These are phyloP conservation scores for Epinephelus moara DNA, from an alignment of 2,113 vertebrate species.

Conservation along the genomic window DNA sequence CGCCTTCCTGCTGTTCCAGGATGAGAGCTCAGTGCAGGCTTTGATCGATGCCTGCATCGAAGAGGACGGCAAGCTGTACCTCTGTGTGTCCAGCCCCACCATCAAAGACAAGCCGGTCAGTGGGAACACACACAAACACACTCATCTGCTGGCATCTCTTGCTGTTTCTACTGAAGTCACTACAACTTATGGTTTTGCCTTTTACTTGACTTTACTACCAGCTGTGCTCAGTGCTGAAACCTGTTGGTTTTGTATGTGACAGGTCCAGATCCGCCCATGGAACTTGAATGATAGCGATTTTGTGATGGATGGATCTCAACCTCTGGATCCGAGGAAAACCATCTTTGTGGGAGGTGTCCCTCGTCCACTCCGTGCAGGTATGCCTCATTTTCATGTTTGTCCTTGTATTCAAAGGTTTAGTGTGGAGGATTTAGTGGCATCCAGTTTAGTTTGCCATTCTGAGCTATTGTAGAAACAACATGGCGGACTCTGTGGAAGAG, in stretches of 20 bases:
- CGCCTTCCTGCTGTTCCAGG: constrained; percentile 98
- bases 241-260: constrained; percentile 40
- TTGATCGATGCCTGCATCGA: constrained; percentile 98
- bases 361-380: constrained; percentile 98
- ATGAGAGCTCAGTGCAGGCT: constrained; percentile 99
- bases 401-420: not conserved
- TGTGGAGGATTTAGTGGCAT: too few relatives aligned
- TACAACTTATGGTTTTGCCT: not conserved
- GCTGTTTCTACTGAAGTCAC: not conserved
- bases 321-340: constrained; percentile 98
- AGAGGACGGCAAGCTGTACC: constrained; percentile 98
- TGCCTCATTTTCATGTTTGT: not conserved
- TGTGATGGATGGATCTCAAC: constrained; percentile 99
- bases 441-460: too few relatives aligned
- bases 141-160: not conserved
- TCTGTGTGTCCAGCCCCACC: constrained; percentile 98
- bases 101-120: constrained; percentile 99
- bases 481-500: too few relatives aligned
- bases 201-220: constrained; percentile 23
- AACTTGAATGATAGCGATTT: constrained; percentile 99
- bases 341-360: constrained; percentile 99
- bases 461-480: too few relatives aligned
- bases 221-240: constrained; percentile 3
- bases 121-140: constrained; percentile 43
- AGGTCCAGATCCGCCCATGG: constrained; percentile 99